Evolutionary conservation across 53 echinoderm and acorn worm genomes (phyloP).

Genomic region (Temnopleurus reevesii): DNA sequence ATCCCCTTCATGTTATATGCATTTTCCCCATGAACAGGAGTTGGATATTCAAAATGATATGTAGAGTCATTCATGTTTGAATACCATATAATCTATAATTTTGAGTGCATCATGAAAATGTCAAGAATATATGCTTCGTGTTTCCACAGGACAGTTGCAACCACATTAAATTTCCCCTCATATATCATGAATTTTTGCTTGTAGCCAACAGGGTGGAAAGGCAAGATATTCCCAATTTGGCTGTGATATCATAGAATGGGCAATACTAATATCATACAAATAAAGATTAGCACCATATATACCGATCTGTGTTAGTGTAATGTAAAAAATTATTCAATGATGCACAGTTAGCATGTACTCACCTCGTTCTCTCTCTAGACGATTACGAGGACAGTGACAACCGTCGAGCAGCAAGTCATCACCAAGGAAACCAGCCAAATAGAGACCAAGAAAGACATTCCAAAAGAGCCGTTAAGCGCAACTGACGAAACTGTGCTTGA

Average conservation of each 20-base stretch:
- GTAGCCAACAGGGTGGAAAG: neutral
- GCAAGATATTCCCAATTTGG: no score
- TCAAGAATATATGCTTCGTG: neutral
- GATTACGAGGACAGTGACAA: conserved; percentile 43
- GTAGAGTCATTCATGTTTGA: neutral
- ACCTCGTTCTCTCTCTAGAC: conserved; percentile 34
- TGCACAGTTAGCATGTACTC: conserved; percentile 35
- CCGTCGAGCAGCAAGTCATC: conserved; percentile 56
- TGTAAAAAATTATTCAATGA: neutral
- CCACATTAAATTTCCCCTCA: neutral
- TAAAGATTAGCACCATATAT: conserved; percentile 7
- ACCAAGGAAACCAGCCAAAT: conserved; percentile 29
- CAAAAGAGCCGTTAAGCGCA: neutral
- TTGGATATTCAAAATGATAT: neutral
- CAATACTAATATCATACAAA: neutral
- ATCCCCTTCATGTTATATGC: neutral
- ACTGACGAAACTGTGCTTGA: neutral
- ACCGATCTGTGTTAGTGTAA: neutral
- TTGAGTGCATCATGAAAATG: neutral
- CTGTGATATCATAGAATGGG: neutral
- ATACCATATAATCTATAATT: neutral
- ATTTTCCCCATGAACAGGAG: neutral
- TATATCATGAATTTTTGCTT: neutral
- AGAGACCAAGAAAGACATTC: conserved; percentile 30
- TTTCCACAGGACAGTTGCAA: neutral